Conservation (phyloP, 2,113 vertebrate species). For the Mormoops blainvillei region DNA sequence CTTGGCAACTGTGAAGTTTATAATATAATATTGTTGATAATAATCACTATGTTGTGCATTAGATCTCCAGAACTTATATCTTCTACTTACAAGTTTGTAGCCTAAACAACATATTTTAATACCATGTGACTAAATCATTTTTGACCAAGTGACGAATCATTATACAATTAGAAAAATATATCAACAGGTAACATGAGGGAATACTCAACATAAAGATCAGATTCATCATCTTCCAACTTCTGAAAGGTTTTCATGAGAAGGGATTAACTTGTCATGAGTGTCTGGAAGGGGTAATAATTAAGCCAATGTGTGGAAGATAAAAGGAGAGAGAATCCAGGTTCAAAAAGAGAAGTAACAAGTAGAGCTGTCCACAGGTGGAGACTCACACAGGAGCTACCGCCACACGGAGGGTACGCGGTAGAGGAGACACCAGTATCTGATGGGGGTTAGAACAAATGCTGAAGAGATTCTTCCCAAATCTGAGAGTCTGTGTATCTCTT, state of each 20-base stretch:
- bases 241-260: not conserved
- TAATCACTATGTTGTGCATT: not conserved
- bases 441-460: not conserved
- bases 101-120: not conserved
- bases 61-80: not conserved
- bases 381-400: not conserved
- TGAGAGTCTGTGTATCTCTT: not conserved
- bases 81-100: not conserved
- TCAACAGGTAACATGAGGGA: not conserved
- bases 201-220: not conserved
- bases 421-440: accelerated
- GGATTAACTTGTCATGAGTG: not conserved
- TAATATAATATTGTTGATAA: not conserved
- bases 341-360: not conserved
- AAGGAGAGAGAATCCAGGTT: not conserved
- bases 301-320: not conserved
- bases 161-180: not conserved
- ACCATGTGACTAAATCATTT: not conserved
- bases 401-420: accelerated
- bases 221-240: not conserved
- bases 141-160: not conserved
- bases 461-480: not conserved
- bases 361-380: not conserved
- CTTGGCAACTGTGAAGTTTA: not conserved
- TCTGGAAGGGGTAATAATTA: not conserved